A percentile compares a stretch with the other conserved stretches of the same genome.
phyloP scores from a whole-genome alignment of 2,888 invertebrate genomes.

The Drosophila tanythrix region DNA sequence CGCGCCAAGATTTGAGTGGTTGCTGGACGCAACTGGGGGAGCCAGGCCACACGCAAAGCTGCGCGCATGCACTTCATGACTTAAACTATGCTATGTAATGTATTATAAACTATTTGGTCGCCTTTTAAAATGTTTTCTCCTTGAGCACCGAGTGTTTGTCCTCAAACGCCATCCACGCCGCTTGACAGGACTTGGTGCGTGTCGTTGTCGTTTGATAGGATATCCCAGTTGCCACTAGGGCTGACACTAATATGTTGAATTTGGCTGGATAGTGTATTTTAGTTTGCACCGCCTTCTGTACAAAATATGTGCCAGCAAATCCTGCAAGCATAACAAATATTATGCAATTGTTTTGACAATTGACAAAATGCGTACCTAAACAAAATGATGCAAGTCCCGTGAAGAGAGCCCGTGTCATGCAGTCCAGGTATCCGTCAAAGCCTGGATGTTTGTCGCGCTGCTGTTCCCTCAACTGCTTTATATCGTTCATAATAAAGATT shows the following conservation, averaged over 20 bases:
- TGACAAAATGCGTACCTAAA: slow-evolving; percentile 77
- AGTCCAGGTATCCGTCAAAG: slow-evolving; percentile 85
- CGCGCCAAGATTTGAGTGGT: slow-evolving; percentile 40
- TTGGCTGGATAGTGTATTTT: slow-evolving; percentile 82
- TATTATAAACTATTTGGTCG: neutral
- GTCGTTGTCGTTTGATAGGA: slow-evolving; percentile 84
- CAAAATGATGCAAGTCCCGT: slow-evolving; percentile 85
- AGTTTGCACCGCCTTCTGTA: slow-evolving; percentile 83
- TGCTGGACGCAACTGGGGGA: slow-evolving; percentile 13
- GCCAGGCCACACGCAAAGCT: slow-evolving; percentile 26
- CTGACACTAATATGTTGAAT: slow-evolving; percentile 83
- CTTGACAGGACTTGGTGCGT: slow-evolving; percentile 85
- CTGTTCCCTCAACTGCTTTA: slow-evolving; percentile 84
- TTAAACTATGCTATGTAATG: slow-evolving; percentile 30
- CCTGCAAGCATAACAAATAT: slow-evolving; percentile 71
- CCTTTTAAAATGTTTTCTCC: slow-evolving; percentile 75
- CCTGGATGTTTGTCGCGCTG: slow-evolving; percentile 85
- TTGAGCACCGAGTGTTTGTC: slow-evolving; percentile 84
- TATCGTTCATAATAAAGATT: slow-evolving; percentile 84
- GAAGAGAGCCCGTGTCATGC: slow-evolving; percentile 85
- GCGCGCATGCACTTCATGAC: slow-evolving; percentile 45
- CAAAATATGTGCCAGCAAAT: slow-evolving; percentile 85
- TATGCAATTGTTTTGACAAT: slow-evolving; percentile 57
- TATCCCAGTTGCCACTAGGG: slow-evolving; percentile 77
- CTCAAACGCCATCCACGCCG: slow-evolving; percentile 85